phyloP scores from a whole-genome alignment of 2,888 invertebrate species.

The Campoletis raptor region DNA sequence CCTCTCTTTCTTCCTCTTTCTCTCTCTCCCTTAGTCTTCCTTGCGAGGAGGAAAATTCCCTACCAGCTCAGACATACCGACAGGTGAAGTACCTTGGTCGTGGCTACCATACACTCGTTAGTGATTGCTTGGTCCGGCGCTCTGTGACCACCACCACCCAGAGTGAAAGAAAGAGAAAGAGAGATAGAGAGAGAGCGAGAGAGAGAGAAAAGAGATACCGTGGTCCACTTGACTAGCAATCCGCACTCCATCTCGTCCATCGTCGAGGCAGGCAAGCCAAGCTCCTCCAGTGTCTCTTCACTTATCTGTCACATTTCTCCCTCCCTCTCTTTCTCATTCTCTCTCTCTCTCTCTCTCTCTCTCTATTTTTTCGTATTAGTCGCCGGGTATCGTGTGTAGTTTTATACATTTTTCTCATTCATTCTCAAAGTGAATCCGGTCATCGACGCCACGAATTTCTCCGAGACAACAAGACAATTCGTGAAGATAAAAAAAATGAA shows the following conservation, averaged over 20 bases:
- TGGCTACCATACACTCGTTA: conserved; percentile 65
- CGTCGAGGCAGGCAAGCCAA: conserved; percentile 62
- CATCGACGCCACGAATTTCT: conserved; percentile 8
- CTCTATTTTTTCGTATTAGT: conserved; percentile 8
- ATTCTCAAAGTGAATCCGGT: not conserved
- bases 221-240: conserved; percentile 81
- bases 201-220: conserved; percentile 53
- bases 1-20: conserved; percentile 8
- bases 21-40: conserved; percentile 29
- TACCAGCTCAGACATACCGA: conserved; percentile 58
- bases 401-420: not conserved
- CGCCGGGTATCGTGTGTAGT: not conserved
- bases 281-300: conserved; percentile 47
- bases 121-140: conserved; percentile 69
- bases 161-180: conserved; percentile 24
- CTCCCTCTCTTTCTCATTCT: conserved; percentile 13
- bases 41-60: conserved; percentile 54
- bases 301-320: conserved; percentile 48
- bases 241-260: conserved; percentile 77
- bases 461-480: not conserved
- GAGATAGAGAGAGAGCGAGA: conserved; percentile 32
- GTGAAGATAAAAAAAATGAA: not conserved
- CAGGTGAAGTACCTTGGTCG: conserved; percentile 62
- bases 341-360: conserved; percentile 6
- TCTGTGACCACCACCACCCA: conserved; percentile 62